Percentiles rank a stretch among this genome's conserved stretches.
phyloP scores from a whole-genome alignment of 2,113 vertebrate species.

The Tachysurus vachellii region DNA sequence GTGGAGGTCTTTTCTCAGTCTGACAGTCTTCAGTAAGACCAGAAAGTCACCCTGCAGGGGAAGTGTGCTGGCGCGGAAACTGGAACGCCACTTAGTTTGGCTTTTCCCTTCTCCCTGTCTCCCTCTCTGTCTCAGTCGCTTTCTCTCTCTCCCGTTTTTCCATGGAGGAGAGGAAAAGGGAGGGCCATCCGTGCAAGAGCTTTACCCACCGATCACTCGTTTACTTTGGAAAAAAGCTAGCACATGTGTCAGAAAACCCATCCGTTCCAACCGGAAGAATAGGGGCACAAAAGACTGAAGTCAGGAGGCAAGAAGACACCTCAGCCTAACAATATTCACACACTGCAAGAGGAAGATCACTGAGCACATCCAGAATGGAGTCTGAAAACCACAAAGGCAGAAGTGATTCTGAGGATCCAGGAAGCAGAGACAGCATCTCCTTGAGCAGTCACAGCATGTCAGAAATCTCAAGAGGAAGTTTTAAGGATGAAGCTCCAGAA shows the following conservation, averaged over 20 bases:
- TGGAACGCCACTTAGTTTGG: conserved; percentile 39
- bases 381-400: background rate
- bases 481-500: background rate
- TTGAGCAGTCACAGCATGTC: background rate
- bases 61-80: conserved; percentile 49
- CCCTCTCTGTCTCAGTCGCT: background rate
- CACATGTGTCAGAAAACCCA: conserved; percentile 39
- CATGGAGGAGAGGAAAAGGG: conserved; percentile 51
- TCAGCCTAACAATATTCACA: background rate
- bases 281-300: background rate
- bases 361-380: conserved; percentile 9
- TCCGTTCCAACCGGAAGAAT: conserved; percentile 3
- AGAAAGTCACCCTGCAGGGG: conserved; percentile 48
- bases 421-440: background rate
- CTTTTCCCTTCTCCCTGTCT: background rate
- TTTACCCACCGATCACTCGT: conserved; percentile 34
- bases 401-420: background rate
- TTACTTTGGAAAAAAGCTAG: conserved; percentile 26
- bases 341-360: background rate
- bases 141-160: conserved; percentile 41
- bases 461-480: background rate
- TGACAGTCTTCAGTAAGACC: conserved; percentile 41
- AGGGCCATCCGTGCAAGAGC: conserved; percentile 35
- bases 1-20: conserved; percentile 36
- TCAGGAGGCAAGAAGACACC: background rate